These are phyloP conservation scores for Meloidogyne floridensis DNA, from an alignment of 1,140 invertebrate species.

Conservation along the genomic window DNA sequence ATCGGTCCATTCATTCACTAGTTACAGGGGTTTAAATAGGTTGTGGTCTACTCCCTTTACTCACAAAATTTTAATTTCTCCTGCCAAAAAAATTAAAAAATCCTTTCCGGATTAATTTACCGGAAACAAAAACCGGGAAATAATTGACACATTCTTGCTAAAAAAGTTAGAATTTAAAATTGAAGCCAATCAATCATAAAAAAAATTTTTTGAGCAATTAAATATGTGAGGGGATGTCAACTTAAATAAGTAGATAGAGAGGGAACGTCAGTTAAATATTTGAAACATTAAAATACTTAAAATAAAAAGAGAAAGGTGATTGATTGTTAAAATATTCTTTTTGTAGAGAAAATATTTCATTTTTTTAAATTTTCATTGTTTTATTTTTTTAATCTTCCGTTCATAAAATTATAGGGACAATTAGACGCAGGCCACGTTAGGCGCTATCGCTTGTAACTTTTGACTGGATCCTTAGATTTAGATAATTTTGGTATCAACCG, in stretches of 20 bases:
- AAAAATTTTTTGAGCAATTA: neutral
- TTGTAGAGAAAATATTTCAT: neutral
- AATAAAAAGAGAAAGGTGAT: neutral
- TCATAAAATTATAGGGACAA: neutral
- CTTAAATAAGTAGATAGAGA: neutral
- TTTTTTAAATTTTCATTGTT: neutral
- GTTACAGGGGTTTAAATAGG: neutral
- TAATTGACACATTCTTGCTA: neutral
- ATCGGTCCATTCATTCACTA: neutral
- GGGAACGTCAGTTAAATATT: neutral
- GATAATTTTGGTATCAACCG: neutral
- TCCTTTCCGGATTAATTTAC: neutral
- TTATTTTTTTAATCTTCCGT: neutral
- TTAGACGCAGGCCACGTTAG: neutral
- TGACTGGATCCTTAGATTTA: neutral
- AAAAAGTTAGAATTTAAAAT: constrained; percentile 1
- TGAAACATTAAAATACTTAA: constrained; percentile 1
- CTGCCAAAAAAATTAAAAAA: neutral
- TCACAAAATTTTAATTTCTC: neutral
- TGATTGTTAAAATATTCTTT: neutral
- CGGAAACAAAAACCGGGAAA: neutral
- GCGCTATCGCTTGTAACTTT: neutral
- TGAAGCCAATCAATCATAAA: neutral
- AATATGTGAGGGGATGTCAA: neutral
- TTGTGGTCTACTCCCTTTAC: neutral